phyloP scores from a whole-genome alignment of 2,797 vertebrate species.

The Falco cherrug region DNA sequence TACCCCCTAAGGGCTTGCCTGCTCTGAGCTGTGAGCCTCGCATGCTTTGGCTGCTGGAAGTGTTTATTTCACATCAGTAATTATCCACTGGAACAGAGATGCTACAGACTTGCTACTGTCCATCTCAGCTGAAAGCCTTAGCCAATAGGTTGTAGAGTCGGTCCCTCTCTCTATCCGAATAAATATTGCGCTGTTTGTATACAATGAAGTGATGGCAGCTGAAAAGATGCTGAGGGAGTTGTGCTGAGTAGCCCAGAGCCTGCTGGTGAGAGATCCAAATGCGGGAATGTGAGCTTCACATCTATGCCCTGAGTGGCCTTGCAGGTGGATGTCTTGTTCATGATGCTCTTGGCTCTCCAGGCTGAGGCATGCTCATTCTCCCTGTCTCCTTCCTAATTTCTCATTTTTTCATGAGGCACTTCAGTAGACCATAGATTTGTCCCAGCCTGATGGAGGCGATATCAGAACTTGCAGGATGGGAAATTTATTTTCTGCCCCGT shows the following conservation, averaged over 20 bases:
- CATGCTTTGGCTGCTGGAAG: background rate
- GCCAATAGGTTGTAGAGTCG: background rate
- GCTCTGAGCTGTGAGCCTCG: background rate
- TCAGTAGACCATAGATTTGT: background rate
- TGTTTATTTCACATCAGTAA: background rate
- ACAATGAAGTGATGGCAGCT: background rate
- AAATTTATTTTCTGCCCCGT: background rate
- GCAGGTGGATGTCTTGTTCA: background rate
- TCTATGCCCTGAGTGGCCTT: background rate
- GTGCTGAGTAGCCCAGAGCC: background rate
- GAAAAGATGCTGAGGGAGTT: background rate
- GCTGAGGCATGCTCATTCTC: rapidly evolving
- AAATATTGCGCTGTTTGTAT: background rate
- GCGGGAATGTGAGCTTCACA: background rate
- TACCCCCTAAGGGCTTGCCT: background rate
- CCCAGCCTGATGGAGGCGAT: background rate
- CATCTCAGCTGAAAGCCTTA: background rate
- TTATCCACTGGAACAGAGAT: background rate
- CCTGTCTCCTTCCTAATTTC: background rate
- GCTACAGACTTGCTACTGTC: background rate
- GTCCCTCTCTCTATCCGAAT: background rate
- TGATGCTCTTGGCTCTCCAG: background rate
- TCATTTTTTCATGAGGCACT: background rate
- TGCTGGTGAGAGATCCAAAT: background rate
- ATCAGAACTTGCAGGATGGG: background rate